Evolutionary conservation across 2,888 invertebrate genomes (phyloP), one percentile per base, ranked within the genome.

Genomic region (Drosophila barbarae): DNA sequence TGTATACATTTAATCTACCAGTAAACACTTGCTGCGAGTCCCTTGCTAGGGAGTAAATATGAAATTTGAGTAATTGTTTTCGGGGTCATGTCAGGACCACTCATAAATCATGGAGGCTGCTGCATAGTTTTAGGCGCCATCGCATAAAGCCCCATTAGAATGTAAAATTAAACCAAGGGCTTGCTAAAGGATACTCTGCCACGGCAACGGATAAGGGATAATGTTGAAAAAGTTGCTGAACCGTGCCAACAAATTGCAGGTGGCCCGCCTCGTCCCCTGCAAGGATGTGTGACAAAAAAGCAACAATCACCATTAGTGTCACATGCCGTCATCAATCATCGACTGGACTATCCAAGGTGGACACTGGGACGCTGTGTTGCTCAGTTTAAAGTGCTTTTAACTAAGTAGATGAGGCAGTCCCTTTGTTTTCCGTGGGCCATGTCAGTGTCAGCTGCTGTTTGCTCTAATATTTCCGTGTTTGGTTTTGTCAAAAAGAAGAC

Each of bases 301-400:
- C 85, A 85, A 86, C 85, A 85, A 86, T 86, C 83, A 78, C 86
- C 85, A 86, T 85, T 85, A 86, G 83, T 84, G 86, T 86, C 86
- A 84, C 72, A 72, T 56, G 74, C 64, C 73, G 73, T 85, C 86
- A 85, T 85, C 86, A 85, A 85, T 85, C 86, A 85, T 86, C 72
- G 74, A 76, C 69, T 52, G 59, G 61, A 66, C 49, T 54, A 65
- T 26, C 58, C 60, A 65, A 66, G 71, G 66, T 69, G 69, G 65
- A 68, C 65, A 54, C 53, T 56, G 50, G 32, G 49, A 44, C 30
- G 8, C 34, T 26, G 34, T 67, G 73, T 81, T 73, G 64, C 61
- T 21, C 71, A 73, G 81, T 80, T 80, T 79, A 84, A 84, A 79
- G 67, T 77, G 72, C 74, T 79, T 82, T 79, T 82, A 79, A 82